Evolutionary conservation across 2,888 invertebrate genomes (phyloP).

Genomic region (Clostera curtula): DNA sequence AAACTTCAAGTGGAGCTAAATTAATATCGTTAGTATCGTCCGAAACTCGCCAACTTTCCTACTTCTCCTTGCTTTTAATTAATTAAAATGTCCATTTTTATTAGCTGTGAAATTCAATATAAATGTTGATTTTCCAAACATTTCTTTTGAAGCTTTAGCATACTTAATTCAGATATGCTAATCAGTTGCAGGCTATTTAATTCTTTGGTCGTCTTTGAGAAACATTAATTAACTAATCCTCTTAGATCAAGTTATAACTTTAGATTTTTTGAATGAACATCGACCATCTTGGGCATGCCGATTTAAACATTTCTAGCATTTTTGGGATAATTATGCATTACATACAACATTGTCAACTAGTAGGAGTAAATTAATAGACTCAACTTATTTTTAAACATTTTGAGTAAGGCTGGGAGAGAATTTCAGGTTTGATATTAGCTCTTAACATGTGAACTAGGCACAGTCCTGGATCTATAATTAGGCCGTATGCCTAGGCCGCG

Average conservation of each 20-base stretch:
- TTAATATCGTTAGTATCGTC: conserved; percentile 31
- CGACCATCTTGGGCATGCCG: too few species aligned
- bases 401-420: too few species aligned
- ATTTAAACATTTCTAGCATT: too few species aligned
- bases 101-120: conserved; percentile 8
- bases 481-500: too few species aligned
- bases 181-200: background rate
- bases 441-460: too few species aligned
- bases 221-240: background rate
- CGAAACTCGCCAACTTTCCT: conserved; percentile 17
- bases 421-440: too few species aligned
- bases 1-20: conserved; percentile 28
- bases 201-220: background rate
- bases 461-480: too few species aligned
- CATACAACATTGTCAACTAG: too few species aligned
- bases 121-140: conserved; percentile 10
- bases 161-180: conserved; percentile 3
- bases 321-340: too few species aligned
- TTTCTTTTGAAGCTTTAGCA: conserved; percentile 4
- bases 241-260: background rate
- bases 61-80: conserved; percentile 22
- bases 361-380: too few species aligned
- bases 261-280: too few species aligned
- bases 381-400: too few species aligned
- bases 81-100: conserved; percentile 19